phyloP scores from a whole-genome alignment of 37 sponge, comb jelly and placozoan genomes.

The Mnemiopsis leidyi region DNA sequence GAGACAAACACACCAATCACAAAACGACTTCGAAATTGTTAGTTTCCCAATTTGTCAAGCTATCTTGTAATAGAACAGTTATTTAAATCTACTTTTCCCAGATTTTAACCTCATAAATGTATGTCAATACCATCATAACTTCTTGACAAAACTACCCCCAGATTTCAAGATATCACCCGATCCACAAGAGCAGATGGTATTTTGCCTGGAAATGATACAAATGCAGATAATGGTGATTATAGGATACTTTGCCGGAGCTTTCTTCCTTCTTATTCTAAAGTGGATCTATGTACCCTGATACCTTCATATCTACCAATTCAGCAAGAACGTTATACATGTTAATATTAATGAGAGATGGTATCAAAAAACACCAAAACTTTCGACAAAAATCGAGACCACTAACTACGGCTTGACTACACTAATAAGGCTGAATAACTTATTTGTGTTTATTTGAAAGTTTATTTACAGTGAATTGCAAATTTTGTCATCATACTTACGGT shows the following conservation, averaged over 20 bases:
- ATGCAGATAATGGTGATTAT: slow-evolving; percentile 3
- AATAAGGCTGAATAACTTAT: too few relatives aligned
- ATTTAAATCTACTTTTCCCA: too few relatives aligned
- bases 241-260: slow-evolving; percentile 20
- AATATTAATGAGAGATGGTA: not conserved
- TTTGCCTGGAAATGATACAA: slow-evolving; percentile 3
- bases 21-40: not conserved
- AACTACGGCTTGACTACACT: too few relatives aligned
- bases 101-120: too few relatives aligned
- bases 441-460: too few relatives aligned
- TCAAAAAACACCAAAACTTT: too few relatives aligned
- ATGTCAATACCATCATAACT: too few relatives aligned
- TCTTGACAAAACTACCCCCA: too few relatives aligned
- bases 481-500: slow-evolving; percentile 5
- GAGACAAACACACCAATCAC: slow-evolving; percentile 52
- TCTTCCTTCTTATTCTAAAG: slow-evolving; percentile 39
- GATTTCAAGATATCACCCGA: not conserved
- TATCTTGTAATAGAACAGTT: too few relatives aligned
- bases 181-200: slow-evolving; percentile 38
- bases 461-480: too few relatives aligned
- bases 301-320: not conserved
- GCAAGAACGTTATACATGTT: not conserved
- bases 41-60: not conserved
- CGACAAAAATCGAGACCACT: too few relatives aligned
- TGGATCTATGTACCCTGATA: not conserved